Percentiles rank a stretch among this genome's conserved stretches.
phyloP scores from a whole-genome alignment of 2,888 invertebrate species.

The Ethmia dodecea region DNA sequence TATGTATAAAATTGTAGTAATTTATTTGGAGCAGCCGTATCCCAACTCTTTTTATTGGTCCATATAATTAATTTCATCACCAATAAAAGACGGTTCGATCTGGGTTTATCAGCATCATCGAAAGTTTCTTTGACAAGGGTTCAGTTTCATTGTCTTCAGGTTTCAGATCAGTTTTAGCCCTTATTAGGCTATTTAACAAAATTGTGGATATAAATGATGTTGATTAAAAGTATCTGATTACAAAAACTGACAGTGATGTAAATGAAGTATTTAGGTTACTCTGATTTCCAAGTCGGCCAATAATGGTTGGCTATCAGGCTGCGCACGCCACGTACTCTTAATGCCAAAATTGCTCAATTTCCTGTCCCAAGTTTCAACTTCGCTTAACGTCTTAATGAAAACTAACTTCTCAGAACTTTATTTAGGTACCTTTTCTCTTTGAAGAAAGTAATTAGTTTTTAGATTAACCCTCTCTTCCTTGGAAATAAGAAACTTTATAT shows the following conservation, averaged over 20 bases:
- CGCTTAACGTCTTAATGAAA: slow-evolving; percentile 60
- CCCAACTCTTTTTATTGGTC: too few species aligned
- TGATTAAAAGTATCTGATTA: too few species aligned
- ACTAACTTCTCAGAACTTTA: slow-evolving; percentile 53
- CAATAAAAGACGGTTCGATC: slow-evolving; percentile 43
- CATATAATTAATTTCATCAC: too few species aligned
- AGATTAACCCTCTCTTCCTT: slow-evolving; percentile 30
- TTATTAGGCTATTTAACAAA: too few species aligned
- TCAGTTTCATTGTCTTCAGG: slow-evolving; percentile 29
- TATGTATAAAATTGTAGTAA: too few species aligned
- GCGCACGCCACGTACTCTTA: slow-evolving; percentile 41
- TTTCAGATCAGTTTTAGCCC: too few species aligned
- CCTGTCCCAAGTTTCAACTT: slow-evolving; percentile 51
- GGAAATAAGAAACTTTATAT: slow-evolving; percentile 7
- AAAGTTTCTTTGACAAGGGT: slow-evolving; percentile 43
- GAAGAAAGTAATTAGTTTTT: slow-evolving; percentile 54
- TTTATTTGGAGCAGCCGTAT: too few species aligned
- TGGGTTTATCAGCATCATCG: slow-evolving; percentile 28
- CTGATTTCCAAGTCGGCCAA: too few species aligned
- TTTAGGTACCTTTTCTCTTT: slow-evolving; percentile 48
- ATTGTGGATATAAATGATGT: too few species aligned
- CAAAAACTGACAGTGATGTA: too few species aligned
- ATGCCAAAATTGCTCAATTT: slow-evolving; percentile 63
- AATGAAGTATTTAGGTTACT: too few species aligned
- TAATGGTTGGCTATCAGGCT: slow-evolving; percentile 21